Base-by-base conservation (phyloP, 2,113 vertebrate species). In the Malurus melanocephalus region DNA sequence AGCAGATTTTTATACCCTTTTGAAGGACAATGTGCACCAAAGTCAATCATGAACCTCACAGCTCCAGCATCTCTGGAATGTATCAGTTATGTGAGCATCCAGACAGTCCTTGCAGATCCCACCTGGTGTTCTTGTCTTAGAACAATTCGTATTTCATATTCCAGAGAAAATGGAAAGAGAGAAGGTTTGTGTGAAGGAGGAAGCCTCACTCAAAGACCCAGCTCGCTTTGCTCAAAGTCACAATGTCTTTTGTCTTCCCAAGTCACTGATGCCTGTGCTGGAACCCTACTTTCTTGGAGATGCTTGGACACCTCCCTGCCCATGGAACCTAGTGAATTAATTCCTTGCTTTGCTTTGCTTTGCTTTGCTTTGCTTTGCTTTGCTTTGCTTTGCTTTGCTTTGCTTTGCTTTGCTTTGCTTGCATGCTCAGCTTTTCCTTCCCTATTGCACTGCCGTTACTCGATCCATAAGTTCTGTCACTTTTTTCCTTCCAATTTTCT, bases 1-100 rank as follows among this genome's bases (percentile, higher is more conserved):
- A 48, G 20, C 7, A 86, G 11, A 30, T 22, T 48, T 62, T 33
- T 30, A 30, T 17, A 26, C 9, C 5, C 9, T 48, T 55, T 55
- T 55, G 7, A 16, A 26, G 24, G 20, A 71, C 24, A 35, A 5
- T 7, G 6, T 56, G 17, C 30, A 30, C 24, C 20, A 42, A 69
- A 78, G 28, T 55, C 13, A 32, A 30, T 32, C 30, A 21, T 16
- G 42, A 62, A 24, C 9, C 30, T 22, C 21, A 42, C 3, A 55
- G 14, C 16, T 68, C 27, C 11, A 16, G 3, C 19, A 21, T 46
- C 16, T 26, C 56, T 26, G 7, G 42, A 49, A 56, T 56, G 30
- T 48, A 27, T 32, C 9, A 32, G 27, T 56, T 27, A 13, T 15
- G 2, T 0, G 2, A 42, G 17, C 30, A 33, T 21, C 8, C 28